These are phyloP conservation scores for Diarsia brunnea DNA, from an alignment of 2,888 invertebrate species.

Conservation along the genomic window DNA sequence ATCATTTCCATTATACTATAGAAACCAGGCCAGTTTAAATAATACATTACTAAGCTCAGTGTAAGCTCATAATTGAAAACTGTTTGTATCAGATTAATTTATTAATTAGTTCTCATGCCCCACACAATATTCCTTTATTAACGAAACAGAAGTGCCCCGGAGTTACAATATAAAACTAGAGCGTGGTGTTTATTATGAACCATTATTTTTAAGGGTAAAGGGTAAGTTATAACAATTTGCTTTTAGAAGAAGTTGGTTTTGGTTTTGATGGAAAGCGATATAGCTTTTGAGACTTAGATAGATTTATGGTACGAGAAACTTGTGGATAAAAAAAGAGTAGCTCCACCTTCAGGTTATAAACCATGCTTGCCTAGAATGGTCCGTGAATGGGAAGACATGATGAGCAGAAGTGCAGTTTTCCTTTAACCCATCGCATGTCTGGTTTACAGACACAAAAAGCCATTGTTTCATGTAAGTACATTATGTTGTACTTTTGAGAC, in stretches of 20 bases:
- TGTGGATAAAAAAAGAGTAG: too few species aligned
- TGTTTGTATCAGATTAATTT: constrained; percentile 60
- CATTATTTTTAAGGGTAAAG: constrained; percentile 13
- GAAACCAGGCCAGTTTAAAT: constrained; percentile 29
- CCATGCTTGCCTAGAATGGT: too few species aligned
- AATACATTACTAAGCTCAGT: constrained; percentile 39
- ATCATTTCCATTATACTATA: constrained; percentile 11
- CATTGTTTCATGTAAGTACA: too few species aligned
- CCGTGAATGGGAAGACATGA: too few species aligned
- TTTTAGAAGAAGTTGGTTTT: neutral
- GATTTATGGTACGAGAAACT: neutral
- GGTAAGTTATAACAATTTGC: neutral
- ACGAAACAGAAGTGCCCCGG: constrained; percentile 25
- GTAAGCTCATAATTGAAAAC: constrained; percentile 59
- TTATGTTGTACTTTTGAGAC: too few species aligned
- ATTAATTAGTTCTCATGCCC: constrained; percentile 53
- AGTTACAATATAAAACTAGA: constrained; percentile 23
- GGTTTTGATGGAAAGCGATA: constrained; percentile 1
- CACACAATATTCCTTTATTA: constrained; percentile 39
- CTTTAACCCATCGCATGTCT: too few species aligned
- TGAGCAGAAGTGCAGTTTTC: too few species aligned
- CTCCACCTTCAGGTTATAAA: too few species aligned
- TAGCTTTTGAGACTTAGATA: neutral
- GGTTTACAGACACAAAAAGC: too few species aligned
- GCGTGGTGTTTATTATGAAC: neutral